Base-by-base conservation (phyloP, 2,888 invertebrate genomes). In the Trissonchulus latispiculum region DNA sequence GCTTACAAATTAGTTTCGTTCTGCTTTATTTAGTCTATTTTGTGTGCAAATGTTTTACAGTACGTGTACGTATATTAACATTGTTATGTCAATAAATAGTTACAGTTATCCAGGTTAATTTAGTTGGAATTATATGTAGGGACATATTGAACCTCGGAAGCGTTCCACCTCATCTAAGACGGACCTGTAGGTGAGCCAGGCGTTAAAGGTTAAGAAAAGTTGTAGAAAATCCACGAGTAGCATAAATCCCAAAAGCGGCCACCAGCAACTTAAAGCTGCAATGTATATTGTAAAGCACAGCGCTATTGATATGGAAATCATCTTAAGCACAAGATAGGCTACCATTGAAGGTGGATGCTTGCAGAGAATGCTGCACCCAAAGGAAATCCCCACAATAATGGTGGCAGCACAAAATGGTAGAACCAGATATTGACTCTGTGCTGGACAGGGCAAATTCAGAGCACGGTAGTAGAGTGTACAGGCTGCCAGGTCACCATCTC, bases 321-420 rank as follows among this genome's bases (percentile, higher is more conserved):
- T 23, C 35, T 68, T 68, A 2, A 68, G 36, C 2, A 36, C 69
- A 33, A 68, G 23, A 33, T 68, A 68, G 35, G 35, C n/a, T 31
- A 68, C 69, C 69, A 68, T 68, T 15, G 36, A 31, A 3, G 36
- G 69, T n/a, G 69, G 69, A n/a, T 68, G 36, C n/a, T 33, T 36
- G 31, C 33, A 23, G 36, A 68, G 36, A n/a, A 68, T 33, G 33
- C 35, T 36, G 23, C 31, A n/a, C 8, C 33, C 36, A 15, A 68
- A 33, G n/a, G 36, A 2, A 28, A 68, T 18, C 8, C 36, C 33
- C n/a, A 68, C 36, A 2, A 33, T n/a, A 35, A 36, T 36, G 36
- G 69, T 68, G 35, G 36, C 28, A n/a, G 36, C 31, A 33, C 69
- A 68, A n/a, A 36, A 68, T 8, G 69, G 69, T n/a, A 68, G 69